Conservation (phyloP, 1,140 invertebrate genomes). For the Oryctes rhinoceros region DNA sequence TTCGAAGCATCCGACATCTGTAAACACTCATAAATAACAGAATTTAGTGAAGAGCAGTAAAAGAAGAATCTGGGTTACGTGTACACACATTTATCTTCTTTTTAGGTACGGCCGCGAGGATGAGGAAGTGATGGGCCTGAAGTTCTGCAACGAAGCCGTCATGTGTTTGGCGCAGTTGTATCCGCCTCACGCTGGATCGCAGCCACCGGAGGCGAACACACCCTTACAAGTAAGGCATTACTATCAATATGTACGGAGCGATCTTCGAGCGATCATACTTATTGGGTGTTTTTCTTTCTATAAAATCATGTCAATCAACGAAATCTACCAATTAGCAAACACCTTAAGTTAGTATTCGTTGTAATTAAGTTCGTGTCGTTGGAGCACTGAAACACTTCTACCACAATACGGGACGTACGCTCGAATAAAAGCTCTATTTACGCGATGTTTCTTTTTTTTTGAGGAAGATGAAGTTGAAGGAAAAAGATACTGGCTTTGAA, state of each 20-base stretch:
- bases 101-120: conserved; percentile 87
- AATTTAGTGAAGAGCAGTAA: neutral
- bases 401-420: too few relatives aligned
- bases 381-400: too few relatives aligned
- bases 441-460: too few relatives aligned
- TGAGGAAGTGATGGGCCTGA: conserved; percentile 91
- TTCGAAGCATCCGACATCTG: neutral
- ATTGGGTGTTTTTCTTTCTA: too few relatives aligned
- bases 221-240: conserved; percentile 74
- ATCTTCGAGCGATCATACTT: too few relatives aligned
- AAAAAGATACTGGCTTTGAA: too few relatives aligned
- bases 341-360: too few relatives aligned
- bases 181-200: conserved; percentile 65
- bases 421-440: too few relatives aligned
- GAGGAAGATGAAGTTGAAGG: too few relatives aligned
- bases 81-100: conserved; percentile 6
- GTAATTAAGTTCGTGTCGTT: too few relatives aligned
- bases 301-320: too few relatives aligned
- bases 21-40: conserved; percentile 1
- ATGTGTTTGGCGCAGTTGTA: conserved; percentile 87
- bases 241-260: neutral
- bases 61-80: neutral
- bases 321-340: too few relatives aligned
- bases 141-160: conserved; percentile 90
- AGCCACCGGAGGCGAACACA: conserved; percentile 64